Evolutionary conservation across 2,888 invertebrate species (phyloP).

Genomic region (Ischnus inquisitorius): DNA sequence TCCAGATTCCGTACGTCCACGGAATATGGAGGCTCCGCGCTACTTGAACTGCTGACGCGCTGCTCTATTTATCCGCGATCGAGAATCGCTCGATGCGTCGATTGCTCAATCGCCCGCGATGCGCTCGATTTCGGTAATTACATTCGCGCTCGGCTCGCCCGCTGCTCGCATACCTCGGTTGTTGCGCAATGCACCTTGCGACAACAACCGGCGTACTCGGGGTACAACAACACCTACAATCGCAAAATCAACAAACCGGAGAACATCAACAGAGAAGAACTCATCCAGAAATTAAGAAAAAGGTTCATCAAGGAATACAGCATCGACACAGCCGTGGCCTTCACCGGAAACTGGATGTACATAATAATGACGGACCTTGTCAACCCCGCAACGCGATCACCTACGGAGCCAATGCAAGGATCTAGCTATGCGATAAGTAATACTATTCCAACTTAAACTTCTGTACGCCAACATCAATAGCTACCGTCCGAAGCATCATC

Average conservation of each 20-base stretch:
- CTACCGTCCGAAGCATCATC: neutral
- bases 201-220: too few relatives aligned
- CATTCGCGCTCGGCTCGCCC: too few relatives aligned
- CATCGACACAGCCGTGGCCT: neutral
- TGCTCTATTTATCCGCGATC: too few relatives aligned
- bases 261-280: neutral
- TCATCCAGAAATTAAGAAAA: neutral
- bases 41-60: too few relatives aligned
- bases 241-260: neutral
- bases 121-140: too few relatives aligned
- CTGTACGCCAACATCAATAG: slow-evolving; percentile 9
- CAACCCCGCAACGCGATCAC: neutral
- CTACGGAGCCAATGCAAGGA: slow-evolving; percentile 1
- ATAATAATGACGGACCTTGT: neutral
- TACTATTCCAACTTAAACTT: neutral
- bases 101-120: too few relatives aligned
- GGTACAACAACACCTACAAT: neutral
- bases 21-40: too few relatives aligned
- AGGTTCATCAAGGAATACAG: neutral
- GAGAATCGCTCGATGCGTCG: too few relatives aligned
- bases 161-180: too few relatives aligned
- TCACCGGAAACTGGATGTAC: slow-evolving; percentile 9
- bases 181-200: too few relatives aligned
- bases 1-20: too few relatives aligned
- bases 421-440: neutral